These are phyloP conservation scores for Saxidomus purpurata DNA, from an alignment of 1,140 invertebrate genomes.

Conservation along the genomic window DNA sequence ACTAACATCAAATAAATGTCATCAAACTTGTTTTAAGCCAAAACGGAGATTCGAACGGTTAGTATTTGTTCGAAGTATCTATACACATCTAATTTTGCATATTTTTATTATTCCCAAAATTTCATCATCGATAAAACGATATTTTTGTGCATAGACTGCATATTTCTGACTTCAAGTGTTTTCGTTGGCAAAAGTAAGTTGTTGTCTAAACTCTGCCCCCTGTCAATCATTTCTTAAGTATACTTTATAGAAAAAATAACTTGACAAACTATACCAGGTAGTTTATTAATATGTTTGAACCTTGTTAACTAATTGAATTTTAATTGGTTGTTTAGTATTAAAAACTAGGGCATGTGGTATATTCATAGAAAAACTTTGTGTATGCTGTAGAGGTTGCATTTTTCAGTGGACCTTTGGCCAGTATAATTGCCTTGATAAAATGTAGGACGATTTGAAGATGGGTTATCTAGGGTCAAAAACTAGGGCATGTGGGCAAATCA, in stretches of 20 bases:
- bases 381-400: too few relatives aligned
- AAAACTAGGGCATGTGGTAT: too few relatives aligned
- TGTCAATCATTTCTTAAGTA: background rate
- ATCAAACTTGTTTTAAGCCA: background rate
- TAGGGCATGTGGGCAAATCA: too few relatives aligned
- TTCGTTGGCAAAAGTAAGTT: slow-evolving; percentile 7
- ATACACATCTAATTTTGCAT: background rate
- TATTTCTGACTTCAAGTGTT: background rate
- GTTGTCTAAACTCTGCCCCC: background rate
- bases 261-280: background rate
- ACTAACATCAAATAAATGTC: slow-evolving; percentile 3
- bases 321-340: too few relatives aligned
- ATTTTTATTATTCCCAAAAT: background rate
- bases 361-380: too few relatives aligned
- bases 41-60: slow-evolving; percentile 37
- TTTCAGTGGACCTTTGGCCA: too few relatives aligned
- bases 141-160: background rate
- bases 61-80: background rate
- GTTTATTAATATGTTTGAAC: background rate
- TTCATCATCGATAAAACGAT: background rate
- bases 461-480: too few relatives aligned
- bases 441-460: too few relatives aligned
- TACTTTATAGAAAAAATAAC: slow-evolving; percentile 16
- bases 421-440: too few relatives aligned
- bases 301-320: background rate